Percentiles rank a stretch among this genome's conserved stretches.
Conservation (phyloP, 2,797 vertebrate genomes). For the Pogonophryne albipinna region DNA sequence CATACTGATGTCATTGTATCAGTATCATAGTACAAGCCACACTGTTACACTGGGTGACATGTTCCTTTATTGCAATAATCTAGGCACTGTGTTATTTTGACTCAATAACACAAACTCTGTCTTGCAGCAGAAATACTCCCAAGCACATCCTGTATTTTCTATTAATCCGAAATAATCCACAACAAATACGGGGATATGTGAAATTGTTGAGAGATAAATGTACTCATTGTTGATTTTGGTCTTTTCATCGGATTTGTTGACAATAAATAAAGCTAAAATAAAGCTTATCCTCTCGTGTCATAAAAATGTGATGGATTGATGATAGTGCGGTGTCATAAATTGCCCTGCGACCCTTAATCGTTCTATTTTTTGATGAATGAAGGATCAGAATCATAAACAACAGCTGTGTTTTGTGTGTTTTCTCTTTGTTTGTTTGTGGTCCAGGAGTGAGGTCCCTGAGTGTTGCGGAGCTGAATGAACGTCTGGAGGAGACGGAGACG, state of each 20-base stretch:
- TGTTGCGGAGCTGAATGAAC: constrained; percentile 88
- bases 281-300: not conserved
- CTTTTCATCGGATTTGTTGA: no score
- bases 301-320: not conserved
- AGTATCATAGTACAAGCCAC: no score
- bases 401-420: not conserved
- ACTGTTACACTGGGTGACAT: no score
- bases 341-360: not conserved
- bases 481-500: constrained; percentile 90
- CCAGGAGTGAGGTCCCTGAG: constrained; percentile 88
- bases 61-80: no score
- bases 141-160: not conserved
- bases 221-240: no score
- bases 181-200: not conserved
- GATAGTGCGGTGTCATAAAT: not conserved
- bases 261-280: not conserved
- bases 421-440: constrained; percentile 11
- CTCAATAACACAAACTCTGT: no score
- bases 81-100: no score
- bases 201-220: no score
- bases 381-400: not conserved
- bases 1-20: not conserved
- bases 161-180: not conserved
- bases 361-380: not conserved
- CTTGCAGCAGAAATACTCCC: not conserved